A percentile compares a stretch with the other conserved stretches of the same genome.
phyloP scores from a whole-genome alignment of 2,113 vertebrate species.

The Uria aalge region DNA sequence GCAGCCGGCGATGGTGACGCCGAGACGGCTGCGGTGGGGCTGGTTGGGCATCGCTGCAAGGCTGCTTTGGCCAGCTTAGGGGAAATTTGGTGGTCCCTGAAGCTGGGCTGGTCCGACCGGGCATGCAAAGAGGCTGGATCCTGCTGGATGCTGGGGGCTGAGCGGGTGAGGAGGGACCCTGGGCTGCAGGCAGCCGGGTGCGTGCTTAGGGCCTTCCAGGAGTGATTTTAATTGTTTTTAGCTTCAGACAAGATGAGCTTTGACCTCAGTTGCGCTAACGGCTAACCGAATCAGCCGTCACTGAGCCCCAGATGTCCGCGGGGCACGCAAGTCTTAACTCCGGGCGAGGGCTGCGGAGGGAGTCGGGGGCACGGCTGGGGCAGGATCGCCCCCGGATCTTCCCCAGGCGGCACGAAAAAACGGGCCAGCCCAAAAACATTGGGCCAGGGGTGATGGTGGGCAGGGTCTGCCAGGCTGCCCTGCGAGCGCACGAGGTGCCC shows the following conservation, averaged over 20 bases:
- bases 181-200: rapidly evolving
- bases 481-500: background rate
- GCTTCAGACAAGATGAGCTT: background rate
- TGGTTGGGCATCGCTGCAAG: background rate
- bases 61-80: background rate
- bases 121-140: rapidly evolving
- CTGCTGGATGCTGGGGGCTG: background rate
- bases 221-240: background rate
- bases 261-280: background rate
- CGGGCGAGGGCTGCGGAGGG: background rate
- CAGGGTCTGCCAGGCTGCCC: background rate
- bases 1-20: background rate
- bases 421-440: background rate
- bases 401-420: background rate
- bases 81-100: background rate
- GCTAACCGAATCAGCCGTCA: background rate
- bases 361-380: background rate
- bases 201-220: background rate
- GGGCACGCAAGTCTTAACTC: background rate
- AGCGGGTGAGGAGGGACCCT: background rate
- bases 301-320: background rate
- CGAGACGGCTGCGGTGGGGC: background rate
- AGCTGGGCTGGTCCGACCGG: background rate
- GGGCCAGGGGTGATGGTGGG: background rate
- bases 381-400: background rate